Evolutionary conservation across 2,888 invertebrate genomes (phyloP).

Genomic region (Pyrrhia umbra): DNA sequence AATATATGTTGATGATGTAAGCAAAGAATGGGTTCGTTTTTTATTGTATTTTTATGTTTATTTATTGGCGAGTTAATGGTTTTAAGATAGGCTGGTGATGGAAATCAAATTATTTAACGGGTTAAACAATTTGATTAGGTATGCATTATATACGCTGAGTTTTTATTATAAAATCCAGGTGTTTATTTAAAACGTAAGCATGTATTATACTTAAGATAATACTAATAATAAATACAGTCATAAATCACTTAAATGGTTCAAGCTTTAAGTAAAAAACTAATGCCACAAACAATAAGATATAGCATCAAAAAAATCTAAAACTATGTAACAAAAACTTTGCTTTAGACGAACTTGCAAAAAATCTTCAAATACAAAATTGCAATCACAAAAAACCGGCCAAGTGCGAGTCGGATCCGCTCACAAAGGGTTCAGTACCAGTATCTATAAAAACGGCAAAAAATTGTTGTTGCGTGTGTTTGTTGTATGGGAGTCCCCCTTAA

Average conservation of each 20-base stretch:
- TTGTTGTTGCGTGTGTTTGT: too few species aligned
- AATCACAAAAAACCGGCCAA: too few species aligned
- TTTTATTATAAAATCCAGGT: too few species aligned
- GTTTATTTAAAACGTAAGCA: too few species aligned
- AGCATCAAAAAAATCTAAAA: neutral
- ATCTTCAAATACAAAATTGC: constrained; percentile 11
- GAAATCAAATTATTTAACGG: constrained; percentile 11
- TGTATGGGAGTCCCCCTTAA: too few species aligned
- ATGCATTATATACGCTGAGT: too few species aligned
- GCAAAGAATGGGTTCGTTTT: neutral
- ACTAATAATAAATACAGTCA: neutral
- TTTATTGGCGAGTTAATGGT: neutral
- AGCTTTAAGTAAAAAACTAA: neutral
- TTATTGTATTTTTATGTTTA: constrained; percentile 3
- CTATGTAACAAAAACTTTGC: constrained; percentile 21
- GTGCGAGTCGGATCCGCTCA: too few species aligned
- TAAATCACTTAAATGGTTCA: neutral
- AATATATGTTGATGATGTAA: constrained; percentile 23
- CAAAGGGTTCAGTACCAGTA: too few species aligned
- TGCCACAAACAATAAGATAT: constrained; percentile 1
- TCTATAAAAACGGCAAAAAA: too few species aligned
- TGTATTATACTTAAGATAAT: neutral
- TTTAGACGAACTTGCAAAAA: constrained; percentile 33
- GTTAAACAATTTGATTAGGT: neutral
- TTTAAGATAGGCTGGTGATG: constrained; percentile 8